Evolutionary conservation across 2,113 vertebrate species (phyloP).

Genomic region (Corynorhinus townsendii): DNA sequence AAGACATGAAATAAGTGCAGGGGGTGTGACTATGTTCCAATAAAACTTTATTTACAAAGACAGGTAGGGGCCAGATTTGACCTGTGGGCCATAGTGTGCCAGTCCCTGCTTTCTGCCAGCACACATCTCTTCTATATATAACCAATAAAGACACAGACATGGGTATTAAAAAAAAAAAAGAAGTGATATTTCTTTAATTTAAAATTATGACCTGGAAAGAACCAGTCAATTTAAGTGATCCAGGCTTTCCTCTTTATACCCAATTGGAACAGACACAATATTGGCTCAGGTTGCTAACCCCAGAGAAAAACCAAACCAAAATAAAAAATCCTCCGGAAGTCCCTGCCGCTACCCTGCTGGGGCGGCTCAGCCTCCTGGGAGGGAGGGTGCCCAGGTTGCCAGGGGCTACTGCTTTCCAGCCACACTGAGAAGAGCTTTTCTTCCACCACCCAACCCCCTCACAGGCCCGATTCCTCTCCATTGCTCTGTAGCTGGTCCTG

Average conservation of each 20-base stretch:
- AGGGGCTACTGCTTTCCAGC: background rate
- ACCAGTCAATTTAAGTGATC: conserved; percentile 12
- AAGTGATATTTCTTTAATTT: conserved; percentile 67
- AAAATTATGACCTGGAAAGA: conserved; percentile 58
- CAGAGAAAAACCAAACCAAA: conserved; percentile 10
- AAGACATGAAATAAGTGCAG: background rate
- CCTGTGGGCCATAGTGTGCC: background rate
- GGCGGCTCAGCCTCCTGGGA: background rate
- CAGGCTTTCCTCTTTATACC: conserved; percentile 34
- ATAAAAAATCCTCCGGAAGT: background rate
- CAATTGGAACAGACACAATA: conserved; percentile 12
- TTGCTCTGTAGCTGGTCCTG: background rate
- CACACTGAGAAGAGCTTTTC: background rate
- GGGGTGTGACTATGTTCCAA: background rate
- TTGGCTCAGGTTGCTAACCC: conserved; percentile 62
- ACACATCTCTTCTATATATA: background rate
- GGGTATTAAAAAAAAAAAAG: conserved; percentile 6
- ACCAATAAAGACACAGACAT: conserved; percentile 30
- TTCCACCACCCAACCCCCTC: background rate
- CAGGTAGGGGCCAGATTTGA: background rate
- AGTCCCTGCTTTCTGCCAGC: background rate
- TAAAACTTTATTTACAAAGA: conserved; percentile 46
- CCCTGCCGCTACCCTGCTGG: background rate
- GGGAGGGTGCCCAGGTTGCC: background rate
- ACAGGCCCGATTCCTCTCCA: background rate